phyloP scores from a whole-genome alignment of 2,797 vertebrate genomes.

The Ispidina lecontei region DNA sequence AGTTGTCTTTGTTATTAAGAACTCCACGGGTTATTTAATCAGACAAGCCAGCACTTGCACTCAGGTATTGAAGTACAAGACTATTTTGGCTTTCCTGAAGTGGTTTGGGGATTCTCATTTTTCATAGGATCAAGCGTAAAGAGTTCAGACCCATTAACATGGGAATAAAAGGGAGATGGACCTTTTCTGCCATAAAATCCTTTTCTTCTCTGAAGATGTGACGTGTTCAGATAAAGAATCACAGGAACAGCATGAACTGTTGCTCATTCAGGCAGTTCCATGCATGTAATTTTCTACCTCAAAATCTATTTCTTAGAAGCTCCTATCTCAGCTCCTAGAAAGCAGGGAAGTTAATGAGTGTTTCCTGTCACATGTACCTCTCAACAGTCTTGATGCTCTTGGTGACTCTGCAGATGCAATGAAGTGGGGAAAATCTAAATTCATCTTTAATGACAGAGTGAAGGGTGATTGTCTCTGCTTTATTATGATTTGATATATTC shows the following conservation, averaged over 20 bases:
- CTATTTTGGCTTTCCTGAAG: slow-evolving; percentile 10
- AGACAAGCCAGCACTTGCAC: slow-evolving; percentile 54
- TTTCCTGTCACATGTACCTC: neutral
- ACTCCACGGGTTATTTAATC: slow-evolving; percentile 21
- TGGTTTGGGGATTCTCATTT: neutral
- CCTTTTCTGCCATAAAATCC: neutral
- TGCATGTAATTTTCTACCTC: neutral
- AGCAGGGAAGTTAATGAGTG: neutral
- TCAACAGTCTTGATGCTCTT: neutral
- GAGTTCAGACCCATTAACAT: neutral
- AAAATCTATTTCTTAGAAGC: neutral
- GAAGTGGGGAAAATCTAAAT: neutral
- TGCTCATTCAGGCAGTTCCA: neutral
- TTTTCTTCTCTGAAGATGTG: neutral
- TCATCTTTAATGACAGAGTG: neutral
- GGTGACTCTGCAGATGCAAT: neutral
- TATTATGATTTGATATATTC: neutral
- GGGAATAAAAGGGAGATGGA: neutral
- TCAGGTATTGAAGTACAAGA: neutral
- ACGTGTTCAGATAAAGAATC: neutral
- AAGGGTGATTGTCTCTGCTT: neutral
- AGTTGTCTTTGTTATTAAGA: slow-evolving; percentile 38
- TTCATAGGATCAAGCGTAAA: neutral
- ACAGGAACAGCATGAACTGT: neutral
- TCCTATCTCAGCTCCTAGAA: neutral